Percentiles rank a stretch among this genome's conserved stretches.
phyloP scores from a whole-genome alignment of 2,797 vertebrate species.

The Tragelaphus oryx region DNA sequence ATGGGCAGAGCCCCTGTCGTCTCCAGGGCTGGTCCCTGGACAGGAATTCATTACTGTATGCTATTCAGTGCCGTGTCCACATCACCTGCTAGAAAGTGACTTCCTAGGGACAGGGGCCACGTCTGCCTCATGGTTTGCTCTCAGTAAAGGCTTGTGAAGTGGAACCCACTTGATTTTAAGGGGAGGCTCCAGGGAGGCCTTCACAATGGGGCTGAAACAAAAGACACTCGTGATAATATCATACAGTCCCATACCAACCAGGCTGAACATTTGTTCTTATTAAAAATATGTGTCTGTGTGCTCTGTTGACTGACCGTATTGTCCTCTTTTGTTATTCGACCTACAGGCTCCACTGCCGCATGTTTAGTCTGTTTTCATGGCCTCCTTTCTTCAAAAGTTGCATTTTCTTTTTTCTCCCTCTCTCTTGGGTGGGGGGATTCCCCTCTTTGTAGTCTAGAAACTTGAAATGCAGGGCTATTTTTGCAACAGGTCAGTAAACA shows the following conservation, averaged over 20 bases:
- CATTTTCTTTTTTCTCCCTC: background rate
- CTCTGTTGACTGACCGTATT: background rate
- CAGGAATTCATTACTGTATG: background rate
- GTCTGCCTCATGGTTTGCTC: too few species aligned
- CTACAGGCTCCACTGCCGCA: background rate
- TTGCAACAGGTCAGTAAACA: background rate
- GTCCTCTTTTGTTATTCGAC: background rate
- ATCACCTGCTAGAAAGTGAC: background rate
- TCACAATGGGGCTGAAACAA: background rate
- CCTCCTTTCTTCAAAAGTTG: background rate
- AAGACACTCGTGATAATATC: background rate
- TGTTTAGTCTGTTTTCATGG: background rate
- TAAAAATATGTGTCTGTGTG: background rate
- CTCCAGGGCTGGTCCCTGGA: background rate
- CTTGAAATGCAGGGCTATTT: background rate
- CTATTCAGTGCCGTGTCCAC: background rate
- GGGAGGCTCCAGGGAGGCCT: background rate
- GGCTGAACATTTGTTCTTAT: background rate
- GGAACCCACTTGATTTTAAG: background rate
- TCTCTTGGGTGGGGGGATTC: background rate
- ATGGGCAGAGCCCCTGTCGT: fast-evolving
- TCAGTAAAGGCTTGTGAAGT: background rate
- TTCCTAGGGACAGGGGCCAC: background rate
- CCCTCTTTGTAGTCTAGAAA: background rate
- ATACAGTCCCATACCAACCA: background rate